Evolutionary conservation across 2,888 invertebrate species (phyloP), one percentile per base, ranked within the genome.

Genomic region (Drosophila meridionalis): DNA sequence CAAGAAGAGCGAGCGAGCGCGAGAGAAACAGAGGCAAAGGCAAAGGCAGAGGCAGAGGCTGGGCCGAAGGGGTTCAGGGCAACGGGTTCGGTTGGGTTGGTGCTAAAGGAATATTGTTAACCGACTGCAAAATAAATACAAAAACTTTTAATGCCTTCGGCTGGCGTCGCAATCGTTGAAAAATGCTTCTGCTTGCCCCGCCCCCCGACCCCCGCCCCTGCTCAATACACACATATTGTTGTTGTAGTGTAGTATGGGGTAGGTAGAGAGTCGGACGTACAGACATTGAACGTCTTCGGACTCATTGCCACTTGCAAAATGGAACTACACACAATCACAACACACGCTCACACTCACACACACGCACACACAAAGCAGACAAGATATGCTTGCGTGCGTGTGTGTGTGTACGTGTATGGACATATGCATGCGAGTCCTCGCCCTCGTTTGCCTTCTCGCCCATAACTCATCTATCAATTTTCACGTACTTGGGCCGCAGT

Each of bases 391-490:
- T 32, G 32, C 9, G 26, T 14, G 38, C 28, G 55, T 26, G 5
- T 65, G 28, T 69, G 50, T 61, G 69, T 78, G 73, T 72, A 52
- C 67, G 70, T 73, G 38, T 72, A 74, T 75, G 81, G 86, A 90
- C 91, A 90, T 87, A 87, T 90, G 91, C 87, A 87, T 90, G 87
- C 67, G 74, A 80, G 78, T 80, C 83, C 82, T 78, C 87, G 79
- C 72, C 76, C 75, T 73, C 76, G 64, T 50, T 52, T 53, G 59
- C 76, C 55, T 65, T 68, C 73, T 71, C 69, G 76, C 79, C 89
- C 91, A 92, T 92, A 92, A 92, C 92, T 92, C 92, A 92, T 92
- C 91, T 91, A 92, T 92, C 92, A 92, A 92, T 92, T 92, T 92
- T 91, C 92, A 92, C 92, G 88, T 90, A 87, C 90, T 87, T 87